These are phyloP conservation scores for Stegophylla sp. DNA, from an alignment of 2,888 invertebrate genomes.

Conservation along the genomic window DNA sequence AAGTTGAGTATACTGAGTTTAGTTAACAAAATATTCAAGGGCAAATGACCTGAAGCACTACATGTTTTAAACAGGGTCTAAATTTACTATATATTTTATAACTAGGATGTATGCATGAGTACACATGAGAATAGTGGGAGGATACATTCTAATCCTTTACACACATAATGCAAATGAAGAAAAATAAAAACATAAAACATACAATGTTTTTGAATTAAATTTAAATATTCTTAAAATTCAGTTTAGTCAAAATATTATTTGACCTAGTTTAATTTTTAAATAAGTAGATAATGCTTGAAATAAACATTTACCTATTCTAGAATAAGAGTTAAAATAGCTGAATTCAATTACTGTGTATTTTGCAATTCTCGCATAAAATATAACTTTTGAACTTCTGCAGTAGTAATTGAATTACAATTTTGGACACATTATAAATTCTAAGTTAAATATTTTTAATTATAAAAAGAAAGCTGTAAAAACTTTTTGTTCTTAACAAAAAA, in stretches of 20 bases:
- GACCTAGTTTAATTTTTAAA: slow-evolving; percentile 22
- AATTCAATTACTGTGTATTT: too few relatives aligned
- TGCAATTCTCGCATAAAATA: too few relatives aligned
- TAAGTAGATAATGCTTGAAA: background rate
- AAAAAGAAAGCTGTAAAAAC: too few relatives aligned
- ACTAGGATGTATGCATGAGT: slow-evolving; percentile 57
- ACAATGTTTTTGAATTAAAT: slow-evolving; percentile 18
- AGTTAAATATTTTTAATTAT: too few relatives aligned
- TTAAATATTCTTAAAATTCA: slow-evolving; percentile 29
- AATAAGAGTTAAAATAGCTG: background rate
- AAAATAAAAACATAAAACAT: slow-evolving; percentile 39
- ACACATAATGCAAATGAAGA: slow-evolving; percentile 37
- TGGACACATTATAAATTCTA: too few relatives aligned
- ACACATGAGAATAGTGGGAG: slow-evolving; percentile 44
- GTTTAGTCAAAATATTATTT: background rate
- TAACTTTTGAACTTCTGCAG: too few relatives aligned
- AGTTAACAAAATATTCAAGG: slow-evolving; percentile 50
- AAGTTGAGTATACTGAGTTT: slow-evolving; percentile 17
- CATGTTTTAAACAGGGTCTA: slow-evolving; percentile 19
- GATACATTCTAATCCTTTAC: slow-evolving; percentile 48
- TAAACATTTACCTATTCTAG: too few relatives aligned
- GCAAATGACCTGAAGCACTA: slow-evolving; percentile 59
- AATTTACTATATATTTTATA: slow-evolving; percentile 8
- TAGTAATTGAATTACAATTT: too few relatives aligned
- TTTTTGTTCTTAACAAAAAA: too few relatives aligned